Evolutionary conservation across 2,113 vertebrate genomes (phyloP).

Genomic region (Psittacula cyanocephala): DNA sequence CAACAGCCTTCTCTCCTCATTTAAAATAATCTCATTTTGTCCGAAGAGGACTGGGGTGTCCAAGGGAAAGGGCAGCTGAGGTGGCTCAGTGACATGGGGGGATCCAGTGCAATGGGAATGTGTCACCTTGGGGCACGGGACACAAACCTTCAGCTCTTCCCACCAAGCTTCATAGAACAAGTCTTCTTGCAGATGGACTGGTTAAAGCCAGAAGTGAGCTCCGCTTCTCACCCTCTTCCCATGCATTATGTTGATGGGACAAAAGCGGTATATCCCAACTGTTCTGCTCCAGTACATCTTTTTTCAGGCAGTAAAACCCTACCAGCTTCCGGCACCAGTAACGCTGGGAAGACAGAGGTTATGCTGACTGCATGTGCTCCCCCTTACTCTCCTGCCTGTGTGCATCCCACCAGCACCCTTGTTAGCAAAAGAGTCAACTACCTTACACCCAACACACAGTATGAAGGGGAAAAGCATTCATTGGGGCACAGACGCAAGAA

Average conservation of each 20-base stretch:
- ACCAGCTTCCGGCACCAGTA: background rate
- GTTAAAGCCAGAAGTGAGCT: rapidly evolving
- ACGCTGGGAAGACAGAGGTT: rapidly evolving
- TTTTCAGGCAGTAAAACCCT: background rate
- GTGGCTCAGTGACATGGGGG: background rate
- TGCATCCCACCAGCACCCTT: background rate
- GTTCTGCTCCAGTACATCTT: background rate
- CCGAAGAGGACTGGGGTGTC: background rate
- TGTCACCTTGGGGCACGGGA: rapidly evolving
- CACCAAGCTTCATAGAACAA: background rate
- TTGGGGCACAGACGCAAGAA: rapidly evolving
- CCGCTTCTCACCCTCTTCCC: background rate
- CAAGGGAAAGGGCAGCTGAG: background rate
- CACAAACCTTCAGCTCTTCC: background rate
- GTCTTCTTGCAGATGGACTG: background rate
- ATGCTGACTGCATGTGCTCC: background rate
- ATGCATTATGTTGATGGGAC: rapidly evolving
- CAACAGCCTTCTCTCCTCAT: background rate
- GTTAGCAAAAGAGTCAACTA: background rate
- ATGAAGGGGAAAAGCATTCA: rapidly evolving
- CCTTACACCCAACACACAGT: rapidly evolving
- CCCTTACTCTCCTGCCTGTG: background rate
- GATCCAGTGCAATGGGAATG: rapidly evolving
- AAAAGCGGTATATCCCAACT: background rate
- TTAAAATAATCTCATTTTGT: rapidly evolving